These are phyloP conservation scores for Neolamprologus falcicula DNA, from an alignment of 2,113 vertebrate genomes.

Conservation along the genomic window DNA sequence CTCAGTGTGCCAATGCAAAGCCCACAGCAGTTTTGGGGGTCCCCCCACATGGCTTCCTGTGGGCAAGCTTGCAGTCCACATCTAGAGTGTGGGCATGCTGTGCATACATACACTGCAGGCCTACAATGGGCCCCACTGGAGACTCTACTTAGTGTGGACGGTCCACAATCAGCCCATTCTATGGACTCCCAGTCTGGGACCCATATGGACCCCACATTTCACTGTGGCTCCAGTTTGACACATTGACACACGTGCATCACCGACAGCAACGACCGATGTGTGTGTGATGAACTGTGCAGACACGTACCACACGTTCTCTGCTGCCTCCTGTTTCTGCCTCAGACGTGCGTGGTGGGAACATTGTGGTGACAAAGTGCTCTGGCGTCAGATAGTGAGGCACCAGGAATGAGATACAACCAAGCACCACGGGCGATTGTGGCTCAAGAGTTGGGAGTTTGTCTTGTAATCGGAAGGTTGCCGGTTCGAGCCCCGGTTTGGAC, in stretches of 20 bases:
- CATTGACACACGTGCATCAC: not conserved
- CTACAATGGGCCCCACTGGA: not conserved
- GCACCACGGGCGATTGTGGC: not conserved
- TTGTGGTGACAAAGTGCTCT: not conserved
- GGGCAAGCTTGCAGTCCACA: not conserved
- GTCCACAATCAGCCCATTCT: not conserved
- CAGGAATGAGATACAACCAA: not conserved
- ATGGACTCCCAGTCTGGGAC: not conserved
- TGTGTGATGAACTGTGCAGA: not conserved
- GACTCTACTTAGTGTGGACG: not conserved
- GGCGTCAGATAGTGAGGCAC: not conserved
- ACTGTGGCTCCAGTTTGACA: not conserved
- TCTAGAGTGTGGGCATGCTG: not conserved
- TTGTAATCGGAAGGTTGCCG: fast-evolving
- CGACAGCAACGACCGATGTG: not conserved
- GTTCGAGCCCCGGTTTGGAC: fast-evolving
- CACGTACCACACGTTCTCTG: not conserved
- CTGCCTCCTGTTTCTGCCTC: not conserved
- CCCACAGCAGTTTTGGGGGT: not conserved
- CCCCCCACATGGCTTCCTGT: not conserved
- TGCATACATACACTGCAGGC: not conserved
- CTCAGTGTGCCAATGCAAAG: not conserved
- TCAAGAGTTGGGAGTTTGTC: fast-evolving
- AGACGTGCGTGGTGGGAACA: not conserved
- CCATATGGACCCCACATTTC: not conserved